These are phyloP conservation scores for Sparidentex hasta DNA, from an alignment of 2,797 vertebrate genomes.

Conservation along the genomic window DNA sequence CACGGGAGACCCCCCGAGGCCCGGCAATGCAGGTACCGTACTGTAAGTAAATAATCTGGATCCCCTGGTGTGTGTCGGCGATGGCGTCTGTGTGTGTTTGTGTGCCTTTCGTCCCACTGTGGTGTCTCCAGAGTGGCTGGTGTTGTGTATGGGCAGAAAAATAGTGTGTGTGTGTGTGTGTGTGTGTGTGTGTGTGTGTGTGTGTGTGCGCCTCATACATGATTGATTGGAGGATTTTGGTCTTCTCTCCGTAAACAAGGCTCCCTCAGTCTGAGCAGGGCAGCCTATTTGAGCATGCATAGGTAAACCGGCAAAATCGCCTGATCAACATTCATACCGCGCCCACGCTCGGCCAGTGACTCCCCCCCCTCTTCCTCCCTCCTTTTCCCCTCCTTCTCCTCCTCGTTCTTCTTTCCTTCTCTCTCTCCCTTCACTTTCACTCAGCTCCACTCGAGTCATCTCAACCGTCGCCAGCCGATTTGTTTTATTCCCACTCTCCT, in stretches of 20 bases:
- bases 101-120: conserved; percentile 51
- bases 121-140: conserved; percentile 62
- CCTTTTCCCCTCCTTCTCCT: neutral
- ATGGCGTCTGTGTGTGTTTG: conserved; percentile 35
- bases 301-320: conserved; percentile 55
- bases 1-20: conserved; percentile 62
- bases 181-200: conserved; percentile 20
- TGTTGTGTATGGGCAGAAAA: conserved; percentile 40
- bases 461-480: conserved; percentile 33
- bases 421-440: conserved; percentile 46
- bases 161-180: conserved; percentile 17
- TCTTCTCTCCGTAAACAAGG: conserved; percentile 74
- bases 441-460: conserved; percentile 49
- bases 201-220: conserved; percentile 61
- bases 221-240: conserved; percentile 68
- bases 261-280: conserved; percentile 69
- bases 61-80: conserved; percentile 39
- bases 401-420: neutral
- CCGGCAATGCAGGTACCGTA: conserved; percentile 52
- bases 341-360: conserved; percentile 30
- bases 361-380: conserved; percentile 11
- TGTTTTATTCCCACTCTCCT: conserved; percentile 52
- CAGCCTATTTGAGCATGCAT: conserved; percentile 50
- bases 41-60: conserved; percentile 74
- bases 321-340: conserved; percentile 73